Percentiles rank a stretch among this genome's conserved stretches.
Evolutionary conservation across 2,888 invertebrate species (phyloP).

Genomic region (Dione vanillae): DNA sequence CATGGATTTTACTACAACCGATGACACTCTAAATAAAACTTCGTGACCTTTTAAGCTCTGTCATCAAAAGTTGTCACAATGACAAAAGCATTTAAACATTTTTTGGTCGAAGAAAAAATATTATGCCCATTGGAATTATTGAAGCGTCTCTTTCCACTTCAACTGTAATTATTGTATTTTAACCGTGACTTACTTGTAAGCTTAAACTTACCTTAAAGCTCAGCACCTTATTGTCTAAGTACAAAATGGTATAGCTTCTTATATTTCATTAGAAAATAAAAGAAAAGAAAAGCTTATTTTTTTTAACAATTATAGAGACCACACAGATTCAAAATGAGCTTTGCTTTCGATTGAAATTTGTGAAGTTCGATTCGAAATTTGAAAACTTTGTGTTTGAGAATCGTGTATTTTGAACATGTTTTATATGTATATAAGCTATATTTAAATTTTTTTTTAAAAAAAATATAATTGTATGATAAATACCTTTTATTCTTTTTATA

Average conservation of each 20-base stretch:
- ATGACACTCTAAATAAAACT: background rate
- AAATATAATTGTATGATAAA: no score
- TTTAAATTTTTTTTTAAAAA: no score
- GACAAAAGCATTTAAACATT: conserved; percentile 44
- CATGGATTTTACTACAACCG: background rate
- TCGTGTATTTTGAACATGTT: no score
- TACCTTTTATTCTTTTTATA: no score
- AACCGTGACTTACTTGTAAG: conserved; percentile 67
- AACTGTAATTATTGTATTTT: conserved; percentile 57
- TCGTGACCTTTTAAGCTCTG: conserved; percentile 2
- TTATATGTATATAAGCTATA: no score
- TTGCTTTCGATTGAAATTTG: conserved; percentile 54
- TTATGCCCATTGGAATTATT: conserved; percentile 57
- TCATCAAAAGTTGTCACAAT: conserved; percentile 36
- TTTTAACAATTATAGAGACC: conserved; percentile 51
- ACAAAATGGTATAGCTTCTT: conserved; percentile 32
- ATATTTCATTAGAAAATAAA: background rate
- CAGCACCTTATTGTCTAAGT: conserved; percentile 38
- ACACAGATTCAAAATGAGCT: conserved; percentile 56
- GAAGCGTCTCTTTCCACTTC: conserved; percentile 69
- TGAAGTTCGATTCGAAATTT: conserved; percentile 45
- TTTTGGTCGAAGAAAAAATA: conserved; percentile 50
- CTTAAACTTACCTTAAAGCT: conserved; percentile 39
- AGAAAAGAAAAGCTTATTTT: conserved; percentile 31
- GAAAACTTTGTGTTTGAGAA: background rate